Conservation (phyloP, 1,140 invertebrate genomes). For the Anthonomus grandis region DNA sequence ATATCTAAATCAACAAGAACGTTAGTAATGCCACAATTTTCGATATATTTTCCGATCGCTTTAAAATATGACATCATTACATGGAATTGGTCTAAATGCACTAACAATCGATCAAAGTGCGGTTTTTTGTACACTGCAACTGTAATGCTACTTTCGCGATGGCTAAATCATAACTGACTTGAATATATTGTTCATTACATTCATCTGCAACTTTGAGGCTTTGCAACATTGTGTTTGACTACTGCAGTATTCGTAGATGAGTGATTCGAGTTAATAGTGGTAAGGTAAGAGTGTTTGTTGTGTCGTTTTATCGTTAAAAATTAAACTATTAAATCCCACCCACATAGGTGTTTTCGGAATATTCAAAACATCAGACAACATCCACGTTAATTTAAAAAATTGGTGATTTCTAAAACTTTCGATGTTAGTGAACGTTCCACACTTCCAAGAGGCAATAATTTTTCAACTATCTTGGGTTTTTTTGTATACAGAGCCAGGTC, state of each 20-base stretch:
- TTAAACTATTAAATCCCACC: conserved; percentile 34
- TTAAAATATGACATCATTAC: conserved; percentile 47
- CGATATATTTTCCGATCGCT: conserved; percentile 43
- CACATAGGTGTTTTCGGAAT: conserved; percentile 35
- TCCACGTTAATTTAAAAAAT: conserved; percentile 26
- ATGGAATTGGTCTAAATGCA: conserved; percentile 46
- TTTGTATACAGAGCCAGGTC: conserved; percentile 11
- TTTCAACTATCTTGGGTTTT: conserved; percentile 10
- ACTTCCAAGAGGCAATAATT: conserved; percentile 9
- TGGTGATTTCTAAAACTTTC: conserved; percentile 3
- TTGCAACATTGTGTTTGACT: conserved; percentile 42
- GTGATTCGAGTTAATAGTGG: conserved; percentile 42
- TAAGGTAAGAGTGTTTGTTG: conserved; percentile 35
- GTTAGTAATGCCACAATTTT: conserved; percentile 42
- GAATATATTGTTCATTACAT: conserved; percentile 38
- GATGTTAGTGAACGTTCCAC: not conserved
- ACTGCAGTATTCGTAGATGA: conserved; percentile 41
- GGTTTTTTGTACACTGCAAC: conserved; percentile 27
- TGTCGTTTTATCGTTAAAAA: conserved; percentile 23
- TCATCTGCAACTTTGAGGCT: conserved; percentile 35
- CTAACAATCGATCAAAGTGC: conserved; percentile 38
- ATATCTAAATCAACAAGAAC: conserved; percentile 43
- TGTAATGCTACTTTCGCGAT: conserved; percentile 48
- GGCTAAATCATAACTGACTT: conserved; percentile 41
- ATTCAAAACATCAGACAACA: conserved; percentile 28